Evolutionary conservation across 2,113 vertebrate species (phyloP), one percentile per base, ranked within the genome.

Genomic region (Galeopterus variegatus): DNA sequence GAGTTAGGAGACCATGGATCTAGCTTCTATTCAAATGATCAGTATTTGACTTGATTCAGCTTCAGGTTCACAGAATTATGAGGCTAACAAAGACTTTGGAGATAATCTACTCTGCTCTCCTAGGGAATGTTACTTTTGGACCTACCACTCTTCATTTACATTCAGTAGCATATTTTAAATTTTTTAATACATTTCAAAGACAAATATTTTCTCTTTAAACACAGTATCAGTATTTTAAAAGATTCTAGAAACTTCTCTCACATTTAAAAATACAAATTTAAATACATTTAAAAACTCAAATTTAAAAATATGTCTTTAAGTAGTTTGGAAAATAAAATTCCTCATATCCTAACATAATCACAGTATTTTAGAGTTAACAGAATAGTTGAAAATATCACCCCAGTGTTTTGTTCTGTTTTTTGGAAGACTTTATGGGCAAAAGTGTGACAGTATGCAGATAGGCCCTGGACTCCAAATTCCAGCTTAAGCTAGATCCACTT

Each of bases 161-260:
- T 70, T 72, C 24, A 90, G 73, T 13, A 45, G 41, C 31, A 73
- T n/a, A 56, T 45, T 65, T 93, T n/a, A 91, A 88, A 36, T 33
- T 45, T 54, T 92, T 85, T 48, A 85, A 75, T n/a, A 86, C 8
- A 85, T 88, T 94, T 82, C 72, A 82, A 82, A 85, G 28, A 76
- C 5, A 88, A 77, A 21, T 90, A 54, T 65, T 88, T 96, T 86
- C 62, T 90, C 36, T 92, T 83, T 87, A 87, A 86, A 93, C 24
- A 93, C 0, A 75, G 33, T 45, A 73, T 86, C 48, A 79, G 12
- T 80, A 81, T 92, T 86, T 92, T 64, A 82, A 82, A 94, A 76
- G 50, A 65, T 28, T 8, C 69, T 77, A 70, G 90, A 93, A 67
- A 45, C 50, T 72, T 93, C 62, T 65, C 26, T 58, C 65, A 14